phyloP scores from a whole-genome alignment of 2,888 invertebrate species.

The Plagodis dolabraria region DNA sequence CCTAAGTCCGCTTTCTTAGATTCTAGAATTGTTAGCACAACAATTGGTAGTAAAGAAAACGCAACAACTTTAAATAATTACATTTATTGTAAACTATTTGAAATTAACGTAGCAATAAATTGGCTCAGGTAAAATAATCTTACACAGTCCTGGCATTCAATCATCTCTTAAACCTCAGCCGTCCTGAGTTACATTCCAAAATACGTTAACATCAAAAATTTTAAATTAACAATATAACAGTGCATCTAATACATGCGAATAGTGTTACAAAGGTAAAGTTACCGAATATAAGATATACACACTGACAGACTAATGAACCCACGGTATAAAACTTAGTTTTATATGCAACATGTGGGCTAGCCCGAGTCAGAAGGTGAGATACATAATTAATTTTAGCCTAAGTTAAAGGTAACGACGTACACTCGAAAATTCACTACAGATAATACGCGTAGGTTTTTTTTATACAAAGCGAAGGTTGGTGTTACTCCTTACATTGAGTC shows the following conservation, averaged over 20 bases:
- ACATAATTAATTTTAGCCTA: slow-evolving; percentile 44
- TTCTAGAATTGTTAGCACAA: no score
- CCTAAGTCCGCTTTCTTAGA: no score
- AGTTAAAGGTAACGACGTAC: slow-evolving; percentile 54
- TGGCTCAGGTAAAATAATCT: slow-evolving; percentile 61
- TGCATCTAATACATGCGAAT: slow-evolving; percentile 73
- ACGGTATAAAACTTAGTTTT: slow-evolving; percentile 48
- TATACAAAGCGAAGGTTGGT: slow-evolving; percentile 75
- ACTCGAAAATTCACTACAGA: slow-evolving; percentile 53
- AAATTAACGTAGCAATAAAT: slow-evolving; percentile 75
- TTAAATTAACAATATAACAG: slow-evolving; percentile 67
- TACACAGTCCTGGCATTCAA: slow-evolving; percentile 56
- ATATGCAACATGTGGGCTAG: slow-evolving; percentile 38
- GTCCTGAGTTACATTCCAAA: slow-evolving; percentile 68
- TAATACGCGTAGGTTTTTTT: slow-evolving; percentile 61
- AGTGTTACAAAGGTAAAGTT: slow-evolving; percentile 60
- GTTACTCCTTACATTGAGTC: slow-evolving; percentile 76
- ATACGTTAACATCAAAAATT: slow-evolving; percentile 72
- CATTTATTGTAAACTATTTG: slow-evolving; percentile 76
- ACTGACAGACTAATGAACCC: slow-evolving; percentile 38
- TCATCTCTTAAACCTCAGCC: slow-evolving; percentile 56
- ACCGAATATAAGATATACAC: slow-evolving; percentile 43
- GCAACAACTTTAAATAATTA: slow-evolving; percentile 47
- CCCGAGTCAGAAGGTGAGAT: slow-evolving; percentile 35
- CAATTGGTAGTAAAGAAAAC: no score